Percentiles rank a stretch among this genome's conserved stretches.
These are phyloP conservation scores for Stegastes partitus DNA, from an alignment of 2,113 vertebrate species.

Conservation along the genomic window DNA sequence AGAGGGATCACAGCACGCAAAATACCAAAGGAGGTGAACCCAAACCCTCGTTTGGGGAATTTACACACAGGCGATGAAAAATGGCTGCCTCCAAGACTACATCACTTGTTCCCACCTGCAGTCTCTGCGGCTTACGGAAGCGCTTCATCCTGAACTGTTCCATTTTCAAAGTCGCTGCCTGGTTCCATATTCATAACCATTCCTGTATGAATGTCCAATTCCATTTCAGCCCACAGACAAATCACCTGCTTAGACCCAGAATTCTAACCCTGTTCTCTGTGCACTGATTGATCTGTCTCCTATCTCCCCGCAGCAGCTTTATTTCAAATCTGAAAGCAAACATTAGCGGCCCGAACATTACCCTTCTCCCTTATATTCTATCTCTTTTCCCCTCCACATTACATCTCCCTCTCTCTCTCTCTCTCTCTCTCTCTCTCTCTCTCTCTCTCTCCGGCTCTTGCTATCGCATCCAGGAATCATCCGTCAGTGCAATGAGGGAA, in stretches of 20 bases:
- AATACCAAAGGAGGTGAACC: constrained; percentile 54
- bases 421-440: constrained; percentile 30
- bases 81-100: constrained; percentile 56
- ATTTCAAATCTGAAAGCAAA: constrained; percentile 80
- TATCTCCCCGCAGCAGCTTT: constrained; percentile 64
- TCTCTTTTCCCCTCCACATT: constrained; percentile 46
- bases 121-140: constrained; percentile 54
- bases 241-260: constrained; percentile 64
- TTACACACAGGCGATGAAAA: constrained; percentile 54
- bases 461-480: constrained; percentile 73
- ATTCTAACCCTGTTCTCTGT: constrained; percentile 50
- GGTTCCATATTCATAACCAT: constrained; percentile 73
- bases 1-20: constrained; percentile 53
- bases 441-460: constrained; percentile 27
- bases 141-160: constrained; percentile 63
- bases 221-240: constrained; percentile 61
- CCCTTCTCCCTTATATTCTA: constrained; percentile 55
- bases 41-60: constrained; percentile 38
- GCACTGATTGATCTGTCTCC: constrained; percentile 74
- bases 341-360: constrained; percentile 68
- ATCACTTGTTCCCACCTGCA: constrained; percentile 53
- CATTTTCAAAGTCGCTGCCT: constrained; percentile 64
- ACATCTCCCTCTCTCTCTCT: constrained; percentile 21
- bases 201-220: constrained; percentile 69
- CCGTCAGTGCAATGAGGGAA: constrained; percentile 75